phyloP scores from a whole-genome alignment of 2,113 vertebrate genomes.

The Anarrhichthys ocellatus region DNA sequence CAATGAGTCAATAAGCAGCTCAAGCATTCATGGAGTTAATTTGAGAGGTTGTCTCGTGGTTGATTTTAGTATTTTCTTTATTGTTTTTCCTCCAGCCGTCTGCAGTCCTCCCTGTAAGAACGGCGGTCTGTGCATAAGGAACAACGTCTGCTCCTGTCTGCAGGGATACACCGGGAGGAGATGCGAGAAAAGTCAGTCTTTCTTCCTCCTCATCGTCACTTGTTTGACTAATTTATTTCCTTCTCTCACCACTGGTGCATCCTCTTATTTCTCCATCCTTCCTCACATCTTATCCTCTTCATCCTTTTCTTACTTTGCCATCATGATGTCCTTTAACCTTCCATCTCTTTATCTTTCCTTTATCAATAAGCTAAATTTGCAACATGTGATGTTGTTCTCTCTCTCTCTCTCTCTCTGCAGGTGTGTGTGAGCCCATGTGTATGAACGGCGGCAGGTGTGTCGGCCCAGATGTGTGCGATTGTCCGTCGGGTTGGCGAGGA shows the following conservation, averaged over 20 bases:
- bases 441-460: constrained; percentile 85
- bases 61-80: background rate
- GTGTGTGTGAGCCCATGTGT: constrained; percentile 86
- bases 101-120: constrained; percentile 88
- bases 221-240: background rate
- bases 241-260: background rate
- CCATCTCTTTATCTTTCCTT: background rate
- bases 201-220: background rate
- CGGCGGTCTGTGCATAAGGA: constrained; percentile 82
- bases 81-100: constrained; percentile 73
- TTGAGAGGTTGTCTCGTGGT: background rate
- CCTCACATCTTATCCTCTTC: background rate
- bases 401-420: constrained; percentile 63
- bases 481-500: constrained; percentile 82
- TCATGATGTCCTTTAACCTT: background rate
- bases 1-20: background rate
- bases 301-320: background rate
- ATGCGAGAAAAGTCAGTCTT: constrained; percentile 85
- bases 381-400: too few species aligned
- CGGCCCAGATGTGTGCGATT: constrained; percentile 84
- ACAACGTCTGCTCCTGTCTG: constrained; percentile 82
- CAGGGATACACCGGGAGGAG: constrained; percentile 81
- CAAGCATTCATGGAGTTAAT: background rate
- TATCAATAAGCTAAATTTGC: background rate
- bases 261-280: background rate